Evolutionary conservation across 2,113 vertebrate species (phyloP), one percentile per base, ranked within the genome.

Genomic region (Polypterus senegalus): DNA sequence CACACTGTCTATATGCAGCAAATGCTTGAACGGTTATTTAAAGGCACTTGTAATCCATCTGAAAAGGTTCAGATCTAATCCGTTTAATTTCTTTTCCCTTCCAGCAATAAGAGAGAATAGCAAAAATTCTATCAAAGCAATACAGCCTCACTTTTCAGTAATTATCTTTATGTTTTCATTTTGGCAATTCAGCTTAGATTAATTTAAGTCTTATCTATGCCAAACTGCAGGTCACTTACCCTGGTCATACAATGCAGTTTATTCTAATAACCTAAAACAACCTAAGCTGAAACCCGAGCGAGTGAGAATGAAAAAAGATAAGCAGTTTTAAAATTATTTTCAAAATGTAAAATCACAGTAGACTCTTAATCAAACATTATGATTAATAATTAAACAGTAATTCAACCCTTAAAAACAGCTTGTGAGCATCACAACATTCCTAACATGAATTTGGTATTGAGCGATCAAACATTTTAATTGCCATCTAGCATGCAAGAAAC

Each of bases 31-130:
- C 72, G 69, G 81, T 86, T 86, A 86, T 88, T 86, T 86, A 88
- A 86, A 86, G 86, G 80, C 82, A 86, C 82, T 84, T 86, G 86
- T 86, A 85, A 86, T 86, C 82, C 81, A 83, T 86, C 80, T 86
- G 80, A 86, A 85, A 86, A 83, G 74, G 73, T 76, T 77, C 74
- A 73, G 78, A 84, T 83, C 78, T 85, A 86, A 86, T 83, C 81
- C 81, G 85, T 86, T 85, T 85, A 79, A 86, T 85, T 83, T 85
- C 75, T 77, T 79, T 79, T 80, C 81, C 80, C 82, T 81, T 62
- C 64, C 80, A 79, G 81, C 79, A 83, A 81, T 79, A 82, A 82
- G 74, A 79, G 11, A 69, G 73, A 75, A 71, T 75, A 80, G 78
- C 76, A 78, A 56, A 81, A 82, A 81, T 85, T 82, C 74, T 80